phyloP scores from a whole-genome alignment of 2,888 invertebrate genomes.

The Cartodere bifasciata region DNA sequence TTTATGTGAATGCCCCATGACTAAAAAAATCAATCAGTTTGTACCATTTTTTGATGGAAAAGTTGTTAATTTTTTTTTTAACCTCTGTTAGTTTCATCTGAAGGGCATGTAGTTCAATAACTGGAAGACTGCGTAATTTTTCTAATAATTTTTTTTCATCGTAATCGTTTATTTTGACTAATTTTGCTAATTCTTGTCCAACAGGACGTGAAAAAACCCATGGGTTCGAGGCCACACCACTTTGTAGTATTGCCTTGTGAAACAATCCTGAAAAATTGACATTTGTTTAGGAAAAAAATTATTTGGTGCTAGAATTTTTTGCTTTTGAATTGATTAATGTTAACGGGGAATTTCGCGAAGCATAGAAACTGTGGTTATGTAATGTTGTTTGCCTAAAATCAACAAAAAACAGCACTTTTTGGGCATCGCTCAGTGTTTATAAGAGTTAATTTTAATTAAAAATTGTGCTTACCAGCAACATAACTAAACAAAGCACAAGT shows the following conservation, averaged over 20 bases:
- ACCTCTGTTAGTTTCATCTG: slow-evolving; percentile 8
- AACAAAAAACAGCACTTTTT: too few species aligned
- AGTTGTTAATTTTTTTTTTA: slow-evolving; percentile 9
- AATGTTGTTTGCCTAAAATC: too few species aligned
- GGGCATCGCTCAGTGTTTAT: too few species aligned
- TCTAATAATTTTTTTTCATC: slow-evolving; percentile 12
- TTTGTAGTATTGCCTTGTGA: slow-evolving; percentile 30
- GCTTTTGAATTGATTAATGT: background rate
- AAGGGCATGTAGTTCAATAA: slow-evolving; percentile 6
- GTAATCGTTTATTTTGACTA: slow-evolving; percentile 4
- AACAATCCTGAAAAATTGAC: slow-evolving; percentile 23
- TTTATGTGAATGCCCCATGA: slow-evolving; percentile 9
- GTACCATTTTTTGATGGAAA: slow-evolving; percentile 7
- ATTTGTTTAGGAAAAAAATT: slow-evolving; percentile 2
- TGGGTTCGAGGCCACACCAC: slow-evolving; percentile 24
- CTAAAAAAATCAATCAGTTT: slow-evolving; percentile 8
- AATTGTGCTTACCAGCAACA: too few species aligned
- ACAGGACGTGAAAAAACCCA: slow-evolving; percentile 19
- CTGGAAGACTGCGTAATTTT: slow-evolving; percentile 8
- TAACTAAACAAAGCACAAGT: too few species aligned
- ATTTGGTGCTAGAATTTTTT: background rate
- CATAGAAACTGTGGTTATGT: too few species aligned
- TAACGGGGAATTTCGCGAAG: too few species aligned
- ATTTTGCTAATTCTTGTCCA: background rate
- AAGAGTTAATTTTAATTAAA: too few species aligned